These are phyloP conservation scores for Edolisoma coerulescens DNA, from an alignment of 2,113 vertebrate genomes.

Conservation along the genomic window DNA sequence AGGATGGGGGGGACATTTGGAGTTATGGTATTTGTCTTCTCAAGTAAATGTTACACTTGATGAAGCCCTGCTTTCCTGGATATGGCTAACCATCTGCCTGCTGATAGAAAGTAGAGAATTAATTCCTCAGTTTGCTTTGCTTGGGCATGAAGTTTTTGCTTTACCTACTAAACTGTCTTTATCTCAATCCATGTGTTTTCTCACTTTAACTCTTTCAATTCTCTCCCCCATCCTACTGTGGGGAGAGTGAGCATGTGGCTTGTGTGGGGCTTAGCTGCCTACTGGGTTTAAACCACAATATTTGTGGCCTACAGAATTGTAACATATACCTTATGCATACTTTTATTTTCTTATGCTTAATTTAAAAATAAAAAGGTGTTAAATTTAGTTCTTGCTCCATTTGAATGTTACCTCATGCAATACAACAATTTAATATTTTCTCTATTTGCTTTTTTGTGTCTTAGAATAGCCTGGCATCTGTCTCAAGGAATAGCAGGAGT, in stretches of 20 bases:
- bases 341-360: not conserved
- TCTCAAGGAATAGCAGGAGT: not conserved
- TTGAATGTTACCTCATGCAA: not conserved
- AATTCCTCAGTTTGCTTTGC: not conserved
- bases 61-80: not conserved
- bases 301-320: not conserved
- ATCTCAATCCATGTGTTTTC: not conserved
- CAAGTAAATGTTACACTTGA: not conserved
- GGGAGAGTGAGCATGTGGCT: not conserved
- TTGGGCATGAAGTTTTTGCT: not conserved
- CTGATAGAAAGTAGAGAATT: not conserved
- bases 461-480: not conserved
- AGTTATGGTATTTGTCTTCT: not conserved
- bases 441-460: not conserved
- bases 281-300: not conserved
- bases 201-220: not conserved
- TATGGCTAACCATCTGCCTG: not conserved
- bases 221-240: not conserved
- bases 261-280: not conserved
- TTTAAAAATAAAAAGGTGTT: not conserved
- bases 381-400: not conserved
- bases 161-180: not conserved
- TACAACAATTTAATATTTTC: not conserved
- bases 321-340: not conserved
- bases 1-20: not conserved